Evolutionary conservation across 2,113 vertebrate genomes (phyloP), one percentile per base, ranked within the genome.

Genomic region (Gavia stellata): DNA sequence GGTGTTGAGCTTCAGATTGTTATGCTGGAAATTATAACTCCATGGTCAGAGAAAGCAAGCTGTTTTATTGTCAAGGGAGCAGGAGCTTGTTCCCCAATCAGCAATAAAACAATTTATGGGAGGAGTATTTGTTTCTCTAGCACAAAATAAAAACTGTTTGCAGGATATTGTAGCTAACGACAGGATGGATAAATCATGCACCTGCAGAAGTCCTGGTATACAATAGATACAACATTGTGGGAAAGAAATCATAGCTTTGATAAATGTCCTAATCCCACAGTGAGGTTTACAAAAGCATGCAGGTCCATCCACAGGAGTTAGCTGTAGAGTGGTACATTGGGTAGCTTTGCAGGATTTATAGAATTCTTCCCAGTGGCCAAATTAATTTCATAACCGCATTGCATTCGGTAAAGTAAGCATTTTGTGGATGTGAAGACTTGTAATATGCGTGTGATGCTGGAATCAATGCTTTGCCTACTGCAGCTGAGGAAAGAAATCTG

Each of bases 161-260:
- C 83, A 92, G 77, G 77, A 86, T 92, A 89, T 86, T 94, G 92
- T 96, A 95, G 77, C 92, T 93, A 96, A 96, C 81, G 94, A 92
- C 91, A 92, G 68, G 70, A 58, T 52, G 58, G 91, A 96, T 95
- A 96, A 95, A 97, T 97, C 86, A 81, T 62, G 81, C 62, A 97
- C 91, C 97, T 94, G 83, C 88, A 94, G 78, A 94, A 91, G 70
- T 91, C 81, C 62, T 65, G 52, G 31, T 87, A 56, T 75, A 94
- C 88, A 95, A 95, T 80, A 92, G 94, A 92, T 90, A 72, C 6
- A 94, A 68, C 33, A 42, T 71, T 84, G 74, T 0, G 0, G 87
- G 86, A 67, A 96, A 86, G 92, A 96, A 94, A 95, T 97, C 88
- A 91, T 79, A 84, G 90, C 68, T 94, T 91, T 94, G 94, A 96